A percentile compares a stretch with the other conserved stretches of the same genome.
phyloP scores from a whole-genome alignment of 2,113 vertebrate species.

The Hippocampus guttulatus region DNA sequence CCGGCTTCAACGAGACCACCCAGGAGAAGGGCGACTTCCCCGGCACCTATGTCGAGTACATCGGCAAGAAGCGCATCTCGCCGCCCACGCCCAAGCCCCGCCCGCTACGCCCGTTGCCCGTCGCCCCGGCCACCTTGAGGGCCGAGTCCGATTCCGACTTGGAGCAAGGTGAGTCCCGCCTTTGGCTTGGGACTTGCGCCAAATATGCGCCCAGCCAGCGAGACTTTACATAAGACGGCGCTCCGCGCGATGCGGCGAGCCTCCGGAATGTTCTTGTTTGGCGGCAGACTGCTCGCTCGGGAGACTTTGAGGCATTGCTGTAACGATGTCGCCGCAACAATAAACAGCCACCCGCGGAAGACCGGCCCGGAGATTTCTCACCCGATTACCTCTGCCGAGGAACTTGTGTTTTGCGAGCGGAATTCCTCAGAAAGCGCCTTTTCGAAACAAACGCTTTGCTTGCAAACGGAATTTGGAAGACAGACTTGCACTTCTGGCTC shows the following conservation, averaged over 20 bases:
- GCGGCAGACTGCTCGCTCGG: slow-evolving; percentile 53
- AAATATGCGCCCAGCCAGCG: not conserved
- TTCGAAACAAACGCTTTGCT: not conserved
- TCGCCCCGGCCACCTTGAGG: slow-evolving; percentile 80
- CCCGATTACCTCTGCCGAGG: not conserved
- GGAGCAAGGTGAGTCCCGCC: slow-evolving; percentile 82
- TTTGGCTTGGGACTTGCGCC: no score
- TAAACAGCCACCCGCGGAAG: not conserved
- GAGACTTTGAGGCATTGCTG: slow-evolving; percentile 65
- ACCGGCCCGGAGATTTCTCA: not conserved
- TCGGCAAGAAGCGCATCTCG: slow-evolving; percentile 90
- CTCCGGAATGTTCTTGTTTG: slow-evolving; percentile 43
- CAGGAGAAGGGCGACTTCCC: slow-evolving; percentile 96
- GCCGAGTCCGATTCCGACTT: slow-evolving; percentile 79
- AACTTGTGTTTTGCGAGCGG: not conserved
- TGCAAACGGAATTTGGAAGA: not conserved
- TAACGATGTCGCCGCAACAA: slow-evolving; percentile 18
- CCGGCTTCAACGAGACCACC: slow-evolving; percentile 92
- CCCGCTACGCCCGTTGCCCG: slow-evolving; percentile 88
- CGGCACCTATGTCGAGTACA: slow-evolving; percentile 94
- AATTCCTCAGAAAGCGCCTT: not conserved
- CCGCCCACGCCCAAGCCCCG: slow-evolving; percentile 95
- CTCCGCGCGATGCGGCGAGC: not conserved
- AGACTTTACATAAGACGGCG: slow-evolving; percentile 12
- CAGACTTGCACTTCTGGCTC: not conserved